A percentile compares a stretch with the other conserved stretches of the same genome.
Conservation (phyloP, 2,797 vertebrate genomes). For the Enteromius trimaculatus region DNA sequence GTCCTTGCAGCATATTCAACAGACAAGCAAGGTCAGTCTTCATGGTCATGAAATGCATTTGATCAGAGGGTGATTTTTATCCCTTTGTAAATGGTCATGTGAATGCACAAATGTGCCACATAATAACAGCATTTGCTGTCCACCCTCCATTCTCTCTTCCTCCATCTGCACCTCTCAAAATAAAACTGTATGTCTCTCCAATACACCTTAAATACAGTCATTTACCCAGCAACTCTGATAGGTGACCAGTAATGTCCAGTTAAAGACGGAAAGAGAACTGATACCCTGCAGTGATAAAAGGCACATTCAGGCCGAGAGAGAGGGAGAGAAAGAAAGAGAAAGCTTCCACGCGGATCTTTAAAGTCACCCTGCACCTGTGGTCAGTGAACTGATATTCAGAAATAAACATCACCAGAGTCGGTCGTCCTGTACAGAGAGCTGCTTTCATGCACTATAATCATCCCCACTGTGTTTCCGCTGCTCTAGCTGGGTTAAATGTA, state of each 20-base stretch:
- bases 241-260: slow-evolving; percentile 42
- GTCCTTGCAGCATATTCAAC: not conserved
- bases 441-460: slow-evolving; percentile 28
- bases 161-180: slow-evolving; percentile 26
- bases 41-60: not conserved
- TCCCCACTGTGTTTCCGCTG: not conserved
- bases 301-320: not conserved
- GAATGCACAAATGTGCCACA: slow-evolving; percentile 2
- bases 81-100: not conserved
- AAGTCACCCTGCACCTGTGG: not conserved
- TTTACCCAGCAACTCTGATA: slow-evolving; percentile 20
- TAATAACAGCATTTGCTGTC: slow-evolving; percentile 44
- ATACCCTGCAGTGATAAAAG: slow-evolving; percentile 36
- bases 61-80: not conserved
- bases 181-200: slow-evolving; percentile 25
- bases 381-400: slow-evolving; percentile 30
- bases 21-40: not conserved
- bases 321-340: not conserved
- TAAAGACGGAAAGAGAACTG: slow-evolving; percentile 22
- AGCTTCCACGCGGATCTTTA: not conserved
- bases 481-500: slow-evolving; percentile 19
- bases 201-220: slow-evolving; percentile 45
- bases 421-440: not conserved
- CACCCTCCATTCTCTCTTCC: not conserved
- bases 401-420: slow-evolving; percentile 1